Percentiles rank a stretch among this genome's conserved stretches.
phyloP scores from a whole-genome alignment of 1,140 invertebrate species.

The Heliothis virescens region DNA sequence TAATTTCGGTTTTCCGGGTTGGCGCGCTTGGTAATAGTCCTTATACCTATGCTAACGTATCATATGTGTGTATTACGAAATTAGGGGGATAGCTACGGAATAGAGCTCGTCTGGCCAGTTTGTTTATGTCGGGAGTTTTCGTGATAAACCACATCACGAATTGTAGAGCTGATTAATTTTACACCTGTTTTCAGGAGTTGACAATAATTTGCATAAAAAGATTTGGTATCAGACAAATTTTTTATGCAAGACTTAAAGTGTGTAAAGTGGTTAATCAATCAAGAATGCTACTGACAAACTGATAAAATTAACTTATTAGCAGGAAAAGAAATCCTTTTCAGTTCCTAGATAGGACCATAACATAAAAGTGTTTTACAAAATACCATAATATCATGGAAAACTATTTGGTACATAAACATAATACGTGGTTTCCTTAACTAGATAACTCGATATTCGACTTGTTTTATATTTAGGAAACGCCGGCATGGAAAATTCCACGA shows the following conservation, averaged over 20 bases:
- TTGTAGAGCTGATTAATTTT: too few relatives aligned
- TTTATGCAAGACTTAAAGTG: too few relatives aligned
- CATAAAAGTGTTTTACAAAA: not conserved
- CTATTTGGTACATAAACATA: not conserved
- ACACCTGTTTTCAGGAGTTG: too few relatives aligned
- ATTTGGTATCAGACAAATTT: too few relatives aligned
- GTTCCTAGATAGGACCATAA: not conserved
- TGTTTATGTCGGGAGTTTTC: not conserved
- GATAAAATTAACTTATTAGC: too few relatives aligned
- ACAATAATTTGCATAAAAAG: too few relatives aligned
- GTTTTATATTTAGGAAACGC: constrained; percentile 2
- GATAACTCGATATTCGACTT: not conserved
- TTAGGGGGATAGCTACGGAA: constrained; percentile 18
- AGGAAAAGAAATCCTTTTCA: too few relatives aligned
- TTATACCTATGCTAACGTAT: constrained; percentile 41
- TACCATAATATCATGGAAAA: too few relatives aligned
- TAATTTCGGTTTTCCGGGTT: constrained; percentile 82
- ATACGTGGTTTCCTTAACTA: not conserved
- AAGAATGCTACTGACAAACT: too few relatives aligned
- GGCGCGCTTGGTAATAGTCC: constrained; percentile 71
- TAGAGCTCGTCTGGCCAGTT: not conserved
- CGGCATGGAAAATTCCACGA: too few relatives aligned
- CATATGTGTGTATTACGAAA: constrained; percentile 8
- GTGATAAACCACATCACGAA: not conserved
- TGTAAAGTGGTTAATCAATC: too few relatives aligned